Percentiles rank a stretch among this genome's conserved stretches.
phyloP scores from a whole-genome alignment of 2,797 vertebrate genomes.

The Poeciliopsis presidionis region DNA sequence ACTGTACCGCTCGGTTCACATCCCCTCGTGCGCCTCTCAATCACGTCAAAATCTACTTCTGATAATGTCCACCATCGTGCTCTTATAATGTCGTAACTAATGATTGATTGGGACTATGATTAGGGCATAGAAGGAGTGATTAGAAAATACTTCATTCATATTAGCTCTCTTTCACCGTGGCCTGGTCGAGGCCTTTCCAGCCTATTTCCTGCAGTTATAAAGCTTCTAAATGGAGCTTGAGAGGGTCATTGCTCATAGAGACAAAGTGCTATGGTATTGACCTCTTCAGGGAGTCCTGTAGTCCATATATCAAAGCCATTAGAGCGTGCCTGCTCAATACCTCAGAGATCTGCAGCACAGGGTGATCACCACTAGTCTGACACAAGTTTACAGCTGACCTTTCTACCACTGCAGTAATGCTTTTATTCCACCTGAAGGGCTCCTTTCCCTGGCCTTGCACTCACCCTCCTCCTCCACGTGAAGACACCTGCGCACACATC shows the following conservation, averaged over 20 bases:
- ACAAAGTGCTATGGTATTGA: constrained; percentile 82
- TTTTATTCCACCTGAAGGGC: constrained; percentile 80
- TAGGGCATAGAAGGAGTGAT: constrained; percentile 68
- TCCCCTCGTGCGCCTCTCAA: constrained; percentile 46
- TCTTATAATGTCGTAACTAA: constrained; percentile 47
- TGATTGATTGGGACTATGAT: constrained; percentile 65
- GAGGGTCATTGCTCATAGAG: constrained; percentile 83
- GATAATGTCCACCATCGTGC: constrained; percentile 50
- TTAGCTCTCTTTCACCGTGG: constrained; percentile 63
- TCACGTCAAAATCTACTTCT: constrained; percentile 57
- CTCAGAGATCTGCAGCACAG: constrained; percentile 80
- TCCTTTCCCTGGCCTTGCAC: constrained; percentile 63
- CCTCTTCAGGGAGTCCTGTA: constrained; percentile 81
- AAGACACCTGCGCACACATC: constrained; percentile 20
- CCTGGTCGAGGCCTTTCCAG: constrained; percentile 74
- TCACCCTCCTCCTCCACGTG: constrained; percentile 44
- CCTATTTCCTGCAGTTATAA: constrained; percentile 82
- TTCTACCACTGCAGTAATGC: constrained; percentile 78
- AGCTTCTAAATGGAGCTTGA: constrained; percentile 81
- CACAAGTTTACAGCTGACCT: constrained; percentile 86
- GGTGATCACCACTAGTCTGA: constrained; percentile 83
- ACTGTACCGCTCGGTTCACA: constrained; percentile 21
- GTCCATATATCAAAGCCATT: constrained; percentile 83
- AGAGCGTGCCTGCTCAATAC: constrained; percentile 83
- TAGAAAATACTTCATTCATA: constrained; percentile 77